Evolutionary conservation across 2,113 vertebrate species (phyloP), one percentile per base, ranked within the genome.

Genomic region (Scophthalmus maximus): DNA sequence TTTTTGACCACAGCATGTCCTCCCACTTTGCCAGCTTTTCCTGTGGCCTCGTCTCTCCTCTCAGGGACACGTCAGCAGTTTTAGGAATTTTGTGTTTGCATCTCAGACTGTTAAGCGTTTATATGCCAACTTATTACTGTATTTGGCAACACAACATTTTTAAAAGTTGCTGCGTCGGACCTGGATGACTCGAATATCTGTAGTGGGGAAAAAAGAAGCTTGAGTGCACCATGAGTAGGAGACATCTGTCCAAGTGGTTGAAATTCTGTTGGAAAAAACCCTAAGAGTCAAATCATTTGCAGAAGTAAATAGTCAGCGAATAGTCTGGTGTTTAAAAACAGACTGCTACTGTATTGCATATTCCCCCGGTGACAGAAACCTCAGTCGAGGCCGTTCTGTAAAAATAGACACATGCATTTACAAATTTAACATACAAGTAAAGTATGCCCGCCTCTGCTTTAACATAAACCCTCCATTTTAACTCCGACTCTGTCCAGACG

Each of bases 381-480:
- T 58, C 50, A 55, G 64, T 72, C 11, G n/a, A n/a, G 23, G 55
- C 27, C 23, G 26, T 77, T 76, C 9, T 26, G 57, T 70, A 62
- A 64, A 83, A 69, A 73, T 66, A 76, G 49, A 66, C 25, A 0
- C 34, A 3, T 47, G 42, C 50, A 61, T 67, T 70, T 40, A 20
- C 55, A 32, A 20, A n/a, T 75, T 72, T 56, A 66, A 59, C 44
- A 49, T 62, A 22, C 71, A 11, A 44, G 14, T 60, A 53, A 80
- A 63, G 51, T 51, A 22, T 34, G 30, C 17, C 23, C 11, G 5
- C 25, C 6, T 20, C 46, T 70, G 4, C 52, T 85, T 81, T 26
- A 79, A 64, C 70, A 29, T n/a, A 30, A 81, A 68, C 77, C 68
- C 15, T 60, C 40, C 27, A 75, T 78, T 83, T 71, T 11, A 74